Evolutionary conservation across 2,888 invertebrate species (phyloP).

Genomic region (Lochmaea crataegi): DNA sequence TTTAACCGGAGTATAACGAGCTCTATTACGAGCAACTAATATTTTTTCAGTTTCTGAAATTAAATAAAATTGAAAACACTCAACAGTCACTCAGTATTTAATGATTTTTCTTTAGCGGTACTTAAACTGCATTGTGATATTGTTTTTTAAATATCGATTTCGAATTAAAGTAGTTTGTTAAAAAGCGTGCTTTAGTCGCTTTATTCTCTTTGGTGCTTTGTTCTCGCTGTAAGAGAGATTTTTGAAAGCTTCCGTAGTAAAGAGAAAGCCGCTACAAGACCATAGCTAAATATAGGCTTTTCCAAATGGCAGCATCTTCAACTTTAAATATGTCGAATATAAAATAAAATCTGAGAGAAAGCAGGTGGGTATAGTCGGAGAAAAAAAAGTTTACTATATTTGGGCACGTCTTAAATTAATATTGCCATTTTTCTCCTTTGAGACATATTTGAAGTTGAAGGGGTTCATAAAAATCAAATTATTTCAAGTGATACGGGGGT

Average conservation of each 20-base stretch:
- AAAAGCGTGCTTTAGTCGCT: neutral
- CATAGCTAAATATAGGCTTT: neutral
- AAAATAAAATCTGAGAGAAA: neutral
- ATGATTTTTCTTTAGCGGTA: neutral
- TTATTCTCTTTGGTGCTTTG: neutral
- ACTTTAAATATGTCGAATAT: neutral
- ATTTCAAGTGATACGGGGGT: too few relatives aligned
- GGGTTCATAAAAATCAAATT: too few relatives aligned
- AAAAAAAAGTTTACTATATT: too few relatives aligned
- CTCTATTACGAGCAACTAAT: too few relatives aligned
- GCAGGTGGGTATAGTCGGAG: too few relatives aligned
- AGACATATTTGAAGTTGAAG: too few relatives aligned
- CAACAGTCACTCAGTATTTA: too few relatives aligned
- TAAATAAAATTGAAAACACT: too few relatives aligned
- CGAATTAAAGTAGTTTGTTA: neutral
- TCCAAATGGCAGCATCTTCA: neutral
- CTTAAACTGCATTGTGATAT: neutral
- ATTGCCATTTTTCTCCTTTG: too few relatives aligned
- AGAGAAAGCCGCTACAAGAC: neutral
- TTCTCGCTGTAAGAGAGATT: neutral
- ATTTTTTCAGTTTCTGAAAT: too few relatives aligned
- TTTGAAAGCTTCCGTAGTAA: neutral
- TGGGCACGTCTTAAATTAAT: too few relatives aligned
- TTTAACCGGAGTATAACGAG: too few relatives aligned
- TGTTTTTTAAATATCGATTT: neutral